A percentile compares a stretch with the other conserved stretches of the same genome.
These are phyloP conservation scores for Myzus persicae DNA, from an alignment of 1,140 invertebrate genomes.

Conservation along the genomic window DNA sequence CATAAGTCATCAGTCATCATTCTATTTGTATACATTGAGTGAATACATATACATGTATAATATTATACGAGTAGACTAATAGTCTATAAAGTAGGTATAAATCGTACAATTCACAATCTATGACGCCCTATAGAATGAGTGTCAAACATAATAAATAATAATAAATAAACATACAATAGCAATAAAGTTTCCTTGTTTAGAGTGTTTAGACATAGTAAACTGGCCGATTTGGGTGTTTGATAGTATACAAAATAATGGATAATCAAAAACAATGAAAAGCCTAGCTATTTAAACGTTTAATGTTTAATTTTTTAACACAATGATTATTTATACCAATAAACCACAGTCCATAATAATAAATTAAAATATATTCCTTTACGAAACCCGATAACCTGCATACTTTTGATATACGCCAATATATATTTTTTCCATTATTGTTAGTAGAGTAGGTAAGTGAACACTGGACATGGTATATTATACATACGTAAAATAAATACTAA, in stretches of 20 bases:
- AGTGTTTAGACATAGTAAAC: not conserved
- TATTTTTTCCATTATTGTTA: not conserved
- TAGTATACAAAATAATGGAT: not conserved
- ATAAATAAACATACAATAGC: not conserved
- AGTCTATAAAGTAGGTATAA: not conserved
- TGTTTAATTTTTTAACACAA: not conserved
- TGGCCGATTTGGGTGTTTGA: not conserved
- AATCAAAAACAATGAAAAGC: not conserved
- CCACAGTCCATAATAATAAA: not conserved
- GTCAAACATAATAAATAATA: not conserved
- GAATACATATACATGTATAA: not conserved
- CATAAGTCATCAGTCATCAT: not conserved
- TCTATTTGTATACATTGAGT: not conserved
- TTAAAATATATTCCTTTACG: not conserved
- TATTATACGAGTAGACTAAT: no score
- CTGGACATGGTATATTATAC: not conserved
- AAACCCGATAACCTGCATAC: not conserved
- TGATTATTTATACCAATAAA: not conserved
- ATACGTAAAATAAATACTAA: not conserved
- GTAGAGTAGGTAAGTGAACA: not conserved
- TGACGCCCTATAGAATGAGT: not conserved
- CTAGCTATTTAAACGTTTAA: not conserved
- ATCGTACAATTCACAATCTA: not conserved
- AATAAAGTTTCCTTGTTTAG: conserved; percentile 3
- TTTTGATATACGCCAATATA: not conserved